phyloP scores from a whole-genome alignment of 2,113 vertebrate species.

The Pandion haliaetus region DNA sequence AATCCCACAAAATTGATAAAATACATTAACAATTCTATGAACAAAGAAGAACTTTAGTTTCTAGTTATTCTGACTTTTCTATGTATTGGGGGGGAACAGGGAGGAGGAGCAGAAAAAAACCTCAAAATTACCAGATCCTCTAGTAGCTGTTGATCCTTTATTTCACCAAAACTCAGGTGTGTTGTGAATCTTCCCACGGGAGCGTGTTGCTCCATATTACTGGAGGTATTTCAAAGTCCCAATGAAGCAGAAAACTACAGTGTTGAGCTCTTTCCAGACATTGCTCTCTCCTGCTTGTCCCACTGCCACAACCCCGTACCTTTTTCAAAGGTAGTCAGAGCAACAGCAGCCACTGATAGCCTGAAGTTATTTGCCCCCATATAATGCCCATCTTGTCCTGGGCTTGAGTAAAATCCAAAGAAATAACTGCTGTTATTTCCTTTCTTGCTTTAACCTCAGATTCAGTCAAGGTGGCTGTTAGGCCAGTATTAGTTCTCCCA shows the following conservation, averaged over 20 bases:
- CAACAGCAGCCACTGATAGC: background rate
- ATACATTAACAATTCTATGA: background rate
- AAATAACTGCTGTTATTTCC: background rate
- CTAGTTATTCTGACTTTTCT: background rate
- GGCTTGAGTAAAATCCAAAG: background rate
- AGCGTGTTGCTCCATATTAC: background rate
- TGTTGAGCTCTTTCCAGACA: background rate
- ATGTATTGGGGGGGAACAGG: background rate
- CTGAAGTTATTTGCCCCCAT: background rate
- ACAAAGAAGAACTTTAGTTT: background rate
- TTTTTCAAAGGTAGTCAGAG: background rate
- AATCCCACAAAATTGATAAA: background rate
- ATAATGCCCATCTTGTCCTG: background rate
- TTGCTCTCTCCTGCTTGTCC: background rate
- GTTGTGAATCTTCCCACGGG: background rate
- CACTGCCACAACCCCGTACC: background rate
- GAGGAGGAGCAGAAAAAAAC: background rate
- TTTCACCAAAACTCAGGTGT: background rate
- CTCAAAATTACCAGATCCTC: background rate
- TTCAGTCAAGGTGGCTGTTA: background rate
- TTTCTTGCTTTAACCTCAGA: background rate
- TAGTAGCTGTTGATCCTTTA: background rate
- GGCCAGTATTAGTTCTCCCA: background rate
- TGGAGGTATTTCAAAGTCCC: background rate
- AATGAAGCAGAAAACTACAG: background rate